Base-by-base conservation (phyloP, 2,888 invertebrate genomes). In the Melipona beecheii region DNA sequence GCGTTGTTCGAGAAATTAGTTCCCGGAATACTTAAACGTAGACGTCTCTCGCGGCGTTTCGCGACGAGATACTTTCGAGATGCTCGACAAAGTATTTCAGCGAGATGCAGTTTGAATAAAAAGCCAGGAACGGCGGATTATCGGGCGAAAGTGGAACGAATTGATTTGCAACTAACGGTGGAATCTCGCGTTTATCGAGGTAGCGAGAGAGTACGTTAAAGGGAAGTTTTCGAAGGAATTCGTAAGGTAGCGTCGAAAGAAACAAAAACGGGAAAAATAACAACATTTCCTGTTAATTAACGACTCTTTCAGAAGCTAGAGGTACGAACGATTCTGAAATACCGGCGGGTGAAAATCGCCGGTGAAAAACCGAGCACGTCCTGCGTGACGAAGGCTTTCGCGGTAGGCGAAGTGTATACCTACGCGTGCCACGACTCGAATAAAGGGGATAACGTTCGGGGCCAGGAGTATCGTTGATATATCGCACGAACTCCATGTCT, bases 371-470 rank as follows among this genome's bases (percentile, higher is more conserved):
- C 43, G 74, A 75, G 78, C 85, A 89, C 85, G 89, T 89, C 83
- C 79, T 62, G 62, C 58, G 86, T 80, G 84, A 88, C 85, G 86
- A 89, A 87, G 85, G 82, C 81, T 85, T 83, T 65, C 31, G 68
- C 77, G 73, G 69, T 83, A 69, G 81, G 60, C 71, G 76, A 78
- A 79, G 75, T 78, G 75, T 87, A 78, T 78, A 83, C 81, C 80
- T 87, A 89, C 83, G 90, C 91, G 91, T 90, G 91, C 89, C 87
- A 81, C 72, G 90, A 90, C 89, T 90, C 86, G 86, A 87, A 89
- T 90, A 89, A 89, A 85, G 84, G 86, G 90, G 90, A 91, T 91
- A 90, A 90, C 78, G 85, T 88, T 86, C 79, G 79, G 78, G 71
- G 81, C 71, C n/a, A 64, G 79, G 81, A 83, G 83, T 86, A 87